Base-by-base conservation (phyloP, 1,140 invertebrate species). In the Drosophila suzukii region DNA sequence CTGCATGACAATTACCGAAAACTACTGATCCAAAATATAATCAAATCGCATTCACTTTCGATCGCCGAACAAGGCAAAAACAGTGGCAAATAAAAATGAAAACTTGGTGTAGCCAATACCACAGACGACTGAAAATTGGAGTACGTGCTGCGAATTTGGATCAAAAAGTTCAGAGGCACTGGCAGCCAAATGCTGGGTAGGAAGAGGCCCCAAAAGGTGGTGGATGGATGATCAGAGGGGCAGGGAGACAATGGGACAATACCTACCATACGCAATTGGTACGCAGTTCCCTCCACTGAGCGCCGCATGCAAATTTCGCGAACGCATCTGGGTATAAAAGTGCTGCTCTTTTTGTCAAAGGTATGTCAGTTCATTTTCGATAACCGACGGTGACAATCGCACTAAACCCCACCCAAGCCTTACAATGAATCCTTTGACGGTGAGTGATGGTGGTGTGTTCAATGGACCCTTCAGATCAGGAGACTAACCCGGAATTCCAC, bases 351-450 rank as follows among this genome's bases (percentile, higher is more conserved):
- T 90, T 82, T 90, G 81, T 67, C 68, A 67, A 86, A 55, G 58
- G 81, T 57, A 92, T 91, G 90, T 92, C 91, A 92, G 91, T 92
- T 92, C 71, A 91, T 75, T 90, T 92, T 91, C 74, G 81, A 78
- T 82, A 92, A 89, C 83, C 89, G 78, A 92, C 88, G 72, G 91
- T 92, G 85, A 84, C 71, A 92, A 91, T 76, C 76, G 66, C 71
- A 65, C 73, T 34, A 62, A 73, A 67, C 27, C 58, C 54, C 57
- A 75, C 81, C 84, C 75, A 89, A 92, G 81, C 78, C 72, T 39
- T 55, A 92, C 88, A 92, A 92, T 92, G 91, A 92, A 90, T 92
- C 86, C 88, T 80, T 63, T 92, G 76, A 78, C 81, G 80, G 91
- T 92, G 82, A 92, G 91, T 91, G 39, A 32, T 13, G 27, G 6